Evolutionary conservation across 2,888 invertebrate genomes (phyloP).

Genomic region (Trilocha varians): DNA sequence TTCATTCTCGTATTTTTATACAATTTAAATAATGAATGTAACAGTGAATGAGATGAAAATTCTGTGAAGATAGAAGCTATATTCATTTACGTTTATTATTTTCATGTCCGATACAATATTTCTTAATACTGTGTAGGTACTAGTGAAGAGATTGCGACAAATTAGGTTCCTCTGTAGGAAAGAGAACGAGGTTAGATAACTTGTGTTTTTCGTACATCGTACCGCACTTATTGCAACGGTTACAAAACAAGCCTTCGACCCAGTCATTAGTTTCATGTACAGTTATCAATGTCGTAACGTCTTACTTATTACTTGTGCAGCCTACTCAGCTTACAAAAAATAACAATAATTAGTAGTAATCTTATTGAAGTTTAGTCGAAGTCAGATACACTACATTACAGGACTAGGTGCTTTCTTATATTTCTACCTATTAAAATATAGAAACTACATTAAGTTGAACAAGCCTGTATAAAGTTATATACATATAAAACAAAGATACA

Average conservation of each 20-base stretch:
- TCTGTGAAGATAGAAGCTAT: too few relatives aligned
- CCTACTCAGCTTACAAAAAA: not conserved
- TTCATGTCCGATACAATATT: not conserved
- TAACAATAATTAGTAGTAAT: not conserved
- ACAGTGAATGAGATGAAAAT: too few relatives aligned
- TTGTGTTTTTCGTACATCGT: constrained; percentile 27
- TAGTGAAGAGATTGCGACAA: constrained; percentile 1
- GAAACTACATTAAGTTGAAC: too few relatives aligned
- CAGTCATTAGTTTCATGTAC: constrained; percentile 40
- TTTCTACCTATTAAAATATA: too few relatives aligned
- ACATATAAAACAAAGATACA: not conserved
- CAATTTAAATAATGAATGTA: too few relatives aligned
- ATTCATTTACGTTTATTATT: too few relatives aligned
- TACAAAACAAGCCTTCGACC: constrained; percentile 43
- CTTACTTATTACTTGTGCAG: constrained; percentile 21
- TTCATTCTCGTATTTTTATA: too few relatives aligned
- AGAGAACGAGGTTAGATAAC: constrained; percentile 56
- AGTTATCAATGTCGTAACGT: constrained; percentile 45
- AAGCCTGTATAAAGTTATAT: too few relatives aligned
- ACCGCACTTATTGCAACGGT: constrained; percentile 31
- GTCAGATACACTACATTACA: not conserved
- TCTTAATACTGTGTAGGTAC: not conserved
- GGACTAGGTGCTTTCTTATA: too few relatives aligned
- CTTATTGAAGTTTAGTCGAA: not conserved
- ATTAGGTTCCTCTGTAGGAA: constrained; percentile 27